A percentile compares a stretch with the other conserved stretches of the same genome.
Evolutionary conservation across 2,113 vertebrate genomes (phyloP).

Genomic region (Craseonycteris thonglongyai): DNA sequence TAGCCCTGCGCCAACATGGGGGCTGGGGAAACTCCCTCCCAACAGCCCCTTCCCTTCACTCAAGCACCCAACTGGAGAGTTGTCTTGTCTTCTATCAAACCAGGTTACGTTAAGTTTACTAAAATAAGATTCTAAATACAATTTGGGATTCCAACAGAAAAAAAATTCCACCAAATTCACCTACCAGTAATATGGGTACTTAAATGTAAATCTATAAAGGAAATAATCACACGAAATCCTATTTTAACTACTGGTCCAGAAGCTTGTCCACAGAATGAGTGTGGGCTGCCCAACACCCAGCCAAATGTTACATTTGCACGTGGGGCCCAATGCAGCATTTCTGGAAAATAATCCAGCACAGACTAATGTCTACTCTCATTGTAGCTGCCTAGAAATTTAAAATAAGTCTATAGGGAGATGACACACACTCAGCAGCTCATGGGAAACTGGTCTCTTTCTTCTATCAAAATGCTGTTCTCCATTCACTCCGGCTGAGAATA

Average conservation of each 20-base stretch:
- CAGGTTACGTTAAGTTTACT: neutral
- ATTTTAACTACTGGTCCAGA: neutral
- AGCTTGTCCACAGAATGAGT: neutral
- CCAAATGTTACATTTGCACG: neutral
- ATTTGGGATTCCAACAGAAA: neutral
- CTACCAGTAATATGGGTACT: neutral
- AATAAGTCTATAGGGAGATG: conserved; percentile 9
- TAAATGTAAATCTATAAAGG: neutral
- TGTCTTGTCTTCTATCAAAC: neutral
- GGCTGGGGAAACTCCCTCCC: neutral
- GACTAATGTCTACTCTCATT: neutral
- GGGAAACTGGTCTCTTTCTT: neutral
- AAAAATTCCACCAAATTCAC: conserved; percentile 4
- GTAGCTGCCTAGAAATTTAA: conserved; percentile 13
- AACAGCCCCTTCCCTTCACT: neutral
- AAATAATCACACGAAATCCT: neutral
- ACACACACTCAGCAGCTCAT: accelerated
- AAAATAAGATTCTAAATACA: neutral
- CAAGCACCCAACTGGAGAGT: neutral
- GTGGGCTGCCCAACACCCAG: neutral
- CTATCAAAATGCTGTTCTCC: neutral
- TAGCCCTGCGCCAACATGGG: neutral
- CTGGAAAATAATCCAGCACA: neutral
- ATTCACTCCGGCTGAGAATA: neutral
- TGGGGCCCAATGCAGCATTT: neutral